Conservation (phyloP, 2,113 vertebrate species). For the Gallinago undulata region DNA sequence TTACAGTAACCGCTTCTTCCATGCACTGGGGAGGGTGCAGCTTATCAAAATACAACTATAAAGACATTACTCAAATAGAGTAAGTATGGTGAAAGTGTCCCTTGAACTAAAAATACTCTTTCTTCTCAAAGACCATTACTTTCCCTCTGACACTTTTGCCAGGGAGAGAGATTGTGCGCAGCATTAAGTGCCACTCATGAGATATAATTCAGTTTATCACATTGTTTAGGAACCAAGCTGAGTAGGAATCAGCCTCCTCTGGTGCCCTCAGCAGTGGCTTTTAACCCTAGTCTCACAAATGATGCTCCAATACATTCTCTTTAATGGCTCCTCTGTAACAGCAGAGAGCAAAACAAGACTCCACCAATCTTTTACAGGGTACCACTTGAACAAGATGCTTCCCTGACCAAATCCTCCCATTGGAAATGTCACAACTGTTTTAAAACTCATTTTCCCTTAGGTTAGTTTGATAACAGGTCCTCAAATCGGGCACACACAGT, state of each 20-base stretch:
- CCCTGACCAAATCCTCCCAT: background rate
- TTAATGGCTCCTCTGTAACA: background rate
- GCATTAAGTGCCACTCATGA: background rate
- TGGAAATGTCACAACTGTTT: background rate
- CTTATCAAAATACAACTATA: background rate
- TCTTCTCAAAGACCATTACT: background rate
- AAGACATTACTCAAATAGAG: background rate
- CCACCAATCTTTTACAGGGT: background rate
- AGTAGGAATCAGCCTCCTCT: background rate
- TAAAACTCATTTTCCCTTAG: background rate
- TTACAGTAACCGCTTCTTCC: background rate
- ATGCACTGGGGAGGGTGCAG: background rate
- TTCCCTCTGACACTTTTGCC: background rate
- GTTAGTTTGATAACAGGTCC: constrained; percentile 2
- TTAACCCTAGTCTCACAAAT: background rate
- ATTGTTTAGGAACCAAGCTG: background rate
- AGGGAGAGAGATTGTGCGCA: background rate
- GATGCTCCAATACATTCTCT: background rate
- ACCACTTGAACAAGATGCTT: constrained; percentile 13
- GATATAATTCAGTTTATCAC: background rate
- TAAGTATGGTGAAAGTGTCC: background rate
- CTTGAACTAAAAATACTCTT: background rate
- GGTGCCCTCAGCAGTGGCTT: background rate
- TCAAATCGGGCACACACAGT: background rate
- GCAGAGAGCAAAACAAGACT: constrained; percentile 11